Evolutionary conservation across 2,888 invertebrate species (phyloP), one percentile per base, ranked within the genome.

Genomic region (Tetranychus truncatus): DNA sequence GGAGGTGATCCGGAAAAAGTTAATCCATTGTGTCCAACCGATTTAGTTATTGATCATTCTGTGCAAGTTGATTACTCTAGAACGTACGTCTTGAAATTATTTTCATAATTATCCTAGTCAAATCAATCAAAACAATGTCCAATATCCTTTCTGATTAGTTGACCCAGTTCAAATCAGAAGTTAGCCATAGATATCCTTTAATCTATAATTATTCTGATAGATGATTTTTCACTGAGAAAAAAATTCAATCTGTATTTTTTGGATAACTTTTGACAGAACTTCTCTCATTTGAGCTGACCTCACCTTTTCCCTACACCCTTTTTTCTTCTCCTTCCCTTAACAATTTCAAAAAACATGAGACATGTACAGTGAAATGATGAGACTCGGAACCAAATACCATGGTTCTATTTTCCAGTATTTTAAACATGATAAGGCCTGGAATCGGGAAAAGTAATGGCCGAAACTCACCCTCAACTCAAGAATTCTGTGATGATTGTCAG

Each of bases 31-130:
- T 97, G 96, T 81, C 96, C 97, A 0, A 94, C 95, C 0, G 97
- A 99, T 84, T 86, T 99, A 79, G 96, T 99, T 69, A 95, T 99
- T 76, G 99, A 99, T 84, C 97, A 99, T 82, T 96, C 96, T 0
- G 90, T 99, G 72, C 96, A 97, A 84, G 97, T 95, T 45, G 97
- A 99, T 84, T 93, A 92, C 82, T 87, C 88, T 5, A 86, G 85
- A 79, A 84, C 84, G 85, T 86, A 79, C 79, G 66, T 74, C 55
- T 15, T 55, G 55, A 55, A 55, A 9, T 55, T 15, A 55, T 55
- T 55, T 55, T 2, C 55, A 55, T 55, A 15, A 55, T 55, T 15
- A 55, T 15, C 15, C 15, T 55, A 55, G 55, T 55, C 55, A 55
- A 55, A 15, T 55, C 15, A 15, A 55, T 55, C 55, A 15, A 34